Conservation (phyloP, 2,888 invertebrate genomes). For the Fragum fragum region DNA sequence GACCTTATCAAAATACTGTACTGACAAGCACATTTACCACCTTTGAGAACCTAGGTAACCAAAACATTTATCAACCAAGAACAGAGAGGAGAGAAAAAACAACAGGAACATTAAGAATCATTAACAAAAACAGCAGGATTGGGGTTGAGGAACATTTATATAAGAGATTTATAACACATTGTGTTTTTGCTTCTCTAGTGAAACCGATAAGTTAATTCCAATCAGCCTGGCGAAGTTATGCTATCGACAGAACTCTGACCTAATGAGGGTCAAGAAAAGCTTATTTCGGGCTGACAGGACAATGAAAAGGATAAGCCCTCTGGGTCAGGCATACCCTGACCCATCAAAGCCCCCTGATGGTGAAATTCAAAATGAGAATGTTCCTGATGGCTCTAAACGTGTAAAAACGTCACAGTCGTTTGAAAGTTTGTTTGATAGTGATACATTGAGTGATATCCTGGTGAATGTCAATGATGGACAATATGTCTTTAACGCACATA, state of each 20-base stretch:
- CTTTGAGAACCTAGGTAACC: conserved; percentile 7
- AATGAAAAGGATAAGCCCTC: conserved; percentile 81
- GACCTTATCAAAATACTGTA: conserved; percentile 21
- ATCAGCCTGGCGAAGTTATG: conserved; percentile 31
- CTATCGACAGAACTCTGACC: conserved; percentile 44
- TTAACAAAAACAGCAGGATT: conserved; percentile 10
- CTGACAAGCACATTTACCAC: conserved; percentile 25
- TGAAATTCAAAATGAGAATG: conserved; percentile 66
- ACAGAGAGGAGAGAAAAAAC: conserved; percentile 16
- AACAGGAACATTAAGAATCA: conserved; percentile 26
- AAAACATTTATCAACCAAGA: conserved; percentile 17
- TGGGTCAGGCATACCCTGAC: conserved; percentile 75
- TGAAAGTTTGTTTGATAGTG: conserved; percentile 81
- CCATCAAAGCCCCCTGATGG: conserved; percentile 78
- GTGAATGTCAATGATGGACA: conserved; percentile 80
- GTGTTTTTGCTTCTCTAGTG: neutral
- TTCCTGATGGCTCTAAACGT: conserved; percentile 74
- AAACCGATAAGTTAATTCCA: neutral
- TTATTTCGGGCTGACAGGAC: conserved; percentile 65
- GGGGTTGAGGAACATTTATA: neutral
- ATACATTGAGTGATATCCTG: conserved; percentile 79
- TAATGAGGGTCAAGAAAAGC: conserved; percentile 66
- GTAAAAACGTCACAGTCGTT: conserved; percentile 82
- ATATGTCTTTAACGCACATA: conserved; percentile 80
- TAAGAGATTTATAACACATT: neutral